phyloP scores from a whole-genome alignment of 2,113 vertebrate species.

The Tympanuchus pallidicinctus region DNA sequence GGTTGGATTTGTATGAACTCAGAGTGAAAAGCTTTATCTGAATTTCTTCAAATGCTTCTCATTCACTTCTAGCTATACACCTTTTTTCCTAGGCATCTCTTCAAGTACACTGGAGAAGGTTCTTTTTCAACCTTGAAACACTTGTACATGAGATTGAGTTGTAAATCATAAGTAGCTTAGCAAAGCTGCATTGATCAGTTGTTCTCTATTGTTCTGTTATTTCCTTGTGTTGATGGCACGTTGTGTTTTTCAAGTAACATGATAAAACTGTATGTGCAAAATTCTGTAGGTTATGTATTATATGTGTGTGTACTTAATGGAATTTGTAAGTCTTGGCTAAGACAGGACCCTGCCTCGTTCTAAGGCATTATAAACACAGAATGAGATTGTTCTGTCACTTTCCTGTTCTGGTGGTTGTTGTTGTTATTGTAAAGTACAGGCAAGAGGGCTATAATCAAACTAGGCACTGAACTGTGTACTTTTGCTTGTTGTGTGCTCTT shows the following conservation, averaged over 20 bases:
- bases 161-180: not conserved
- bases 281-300: not conserved
- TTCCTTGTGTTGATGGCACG: not conserved
- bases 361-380: not conserved
- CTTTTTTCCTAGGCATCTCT: not conserved
- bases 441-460: not conserved
- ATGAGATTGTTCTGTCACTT: not conserved
- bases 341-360: not conserved
- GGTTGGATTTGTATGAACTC: not conserved
- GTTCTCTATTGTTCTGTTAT: not conserved
- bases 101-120: not conserved
- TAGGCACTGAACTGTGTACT: fast-evolving
- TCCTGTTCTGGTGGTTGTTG: not conserved
- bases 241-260: not conserved
- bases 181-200: not conserved
- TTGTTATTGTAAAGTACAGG: not conserved
- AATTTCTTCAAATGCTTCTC: not conserved
- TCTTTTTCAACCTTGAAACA: not conserved
- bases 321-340: not conserved
- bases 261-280: not conserved
- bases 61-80: not conserved
- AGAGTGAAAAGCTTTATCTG: not conserved
- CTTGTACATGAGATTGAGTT: not conserved
- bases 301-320: fast-evolving
- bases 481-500: not conserved